These are phyloP conservation scores for Cantharis flavilabris DNA, from an alignment of 2,888 invertebrate genomes.

Conservation along the genomic window DNA sequence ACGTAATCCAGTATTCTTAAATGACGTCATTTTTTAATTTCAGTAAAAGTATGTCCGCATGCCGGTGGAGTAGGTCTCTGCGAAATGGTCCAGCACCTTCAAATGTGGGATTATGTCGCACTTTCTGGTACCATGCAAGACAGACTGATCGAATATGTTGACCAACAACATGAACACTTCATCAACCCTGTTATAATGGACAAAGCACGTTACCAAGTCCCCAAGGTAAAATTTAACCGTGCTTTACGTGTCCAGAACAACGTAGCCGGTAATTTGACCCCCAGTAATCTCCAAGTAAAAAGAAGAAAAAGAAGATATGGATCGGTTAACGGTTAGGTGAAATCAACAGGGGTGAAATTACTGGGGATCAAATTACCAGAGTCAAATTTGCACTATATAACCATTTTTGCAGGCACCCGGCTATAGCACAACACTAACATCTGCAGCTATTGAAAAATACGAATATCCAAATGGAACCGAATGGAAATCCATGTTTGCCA, in stretches of 20 bases:
- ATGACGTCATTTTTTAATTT: background rate
- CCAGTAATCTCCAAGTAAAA: too few species aligned
- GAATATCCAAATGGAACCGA: constrained; percentile 78
- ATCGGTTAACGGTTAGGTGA: too few species aligned
- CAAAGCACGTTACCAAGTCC: constrained; percentile 75
- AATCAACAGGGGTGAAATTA: too few species aligned
- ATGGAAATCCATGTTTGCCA: constrained; percentile 72
- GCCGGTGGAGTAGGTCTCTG: constrained; percentile 94
- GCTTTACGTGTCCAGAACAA: background rate
- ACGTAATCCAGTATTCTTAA: background rate
- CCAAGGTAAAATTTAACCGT: constrained; percentile 61
- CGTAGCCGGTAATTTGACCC: too few species aligned
- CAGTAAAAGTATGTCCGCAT: constrained; percentile 89
- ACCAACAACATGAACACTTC: constrained; percentile 91
- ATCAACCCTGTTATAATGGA: constrained; percentile 70
- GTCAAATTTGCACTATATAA: constrained; percentile 7
- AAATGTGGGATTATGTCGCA: constrained; percentile 84
- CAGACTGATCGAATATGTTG: constrained; percentile 83
- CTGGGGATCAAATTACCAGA: too few species aligned
- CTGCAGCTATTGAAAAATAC: constrained; percentile 68
- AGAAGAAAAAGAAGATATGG: too few species aligned
- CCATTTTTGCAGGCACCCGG: constrained; percentile 66
- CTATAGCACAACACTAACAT: constrained; percentile 80
- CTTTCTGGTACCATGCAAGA: constrained; percentile 73
- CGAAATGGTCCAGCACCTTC: constrained; percentile 91